Evolutionary conservation across 2,113 vertebrate species (phyloP).

Genomic region (Silurus glanis): DNA sequence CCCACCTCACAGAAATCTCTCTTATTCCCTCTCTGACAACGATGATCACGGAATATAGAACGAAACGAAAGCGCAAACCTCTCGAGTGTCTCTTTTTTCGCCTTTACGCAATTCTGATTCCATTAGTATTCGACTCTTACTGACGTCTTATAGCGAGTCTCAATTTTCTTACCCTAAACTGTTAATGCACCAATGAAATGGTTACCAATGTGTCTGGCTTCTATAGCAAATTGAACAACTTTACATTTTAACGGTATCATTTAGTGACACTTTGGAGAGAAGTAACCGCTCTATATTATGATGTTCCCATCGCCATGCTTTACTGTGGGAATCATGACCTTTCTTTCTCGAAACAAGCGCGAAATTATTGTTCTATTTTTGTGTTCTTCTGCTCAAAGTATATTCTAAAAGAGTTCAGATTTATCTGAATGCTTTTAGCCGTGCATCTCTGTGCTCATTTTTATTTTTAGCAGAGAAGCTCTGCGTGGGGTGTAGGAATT

Average conservation of each 20-base stretch:
- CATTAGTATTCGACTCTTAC: neutral
- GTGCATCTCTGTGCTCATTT: neutral
- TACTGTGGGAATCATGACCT: neutral
- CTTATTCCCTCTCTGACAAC: neutral
- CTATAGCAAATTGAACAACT: neutral
- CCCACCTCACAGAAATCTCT: neutral
- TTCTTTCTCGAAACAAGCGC: neutral
- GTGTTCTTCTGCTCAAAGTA: neutral
- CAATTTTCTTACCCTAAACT: neutral
- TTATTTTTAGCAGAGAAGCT: neutral
- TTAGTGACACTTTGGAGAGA: neutral
- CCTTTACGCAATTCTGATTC: neutral
- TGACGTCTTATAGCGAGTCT: neutral
- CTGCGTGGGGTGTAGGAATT: neutral
- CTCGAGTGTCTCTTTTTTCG: neutral
- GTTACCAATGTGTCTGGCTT: neutral
- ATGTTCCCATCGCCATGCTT: conserved; percentile 12
- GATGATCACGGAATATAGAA: neutral
- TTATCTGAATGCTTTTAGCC: neutral
- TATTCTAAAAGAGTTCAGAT: neutral
- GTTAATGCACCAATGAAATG: neutral
- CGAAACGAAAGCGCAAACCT: neutral
- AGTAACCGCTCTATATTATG: neutral
- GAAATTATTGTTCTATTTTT: neutral
- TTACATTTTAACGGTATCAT: neutral